phyloP scores from a whole-genome alignment of 1,140 invertebrate genomes.

The Zaprionus nigranus region DNA sequence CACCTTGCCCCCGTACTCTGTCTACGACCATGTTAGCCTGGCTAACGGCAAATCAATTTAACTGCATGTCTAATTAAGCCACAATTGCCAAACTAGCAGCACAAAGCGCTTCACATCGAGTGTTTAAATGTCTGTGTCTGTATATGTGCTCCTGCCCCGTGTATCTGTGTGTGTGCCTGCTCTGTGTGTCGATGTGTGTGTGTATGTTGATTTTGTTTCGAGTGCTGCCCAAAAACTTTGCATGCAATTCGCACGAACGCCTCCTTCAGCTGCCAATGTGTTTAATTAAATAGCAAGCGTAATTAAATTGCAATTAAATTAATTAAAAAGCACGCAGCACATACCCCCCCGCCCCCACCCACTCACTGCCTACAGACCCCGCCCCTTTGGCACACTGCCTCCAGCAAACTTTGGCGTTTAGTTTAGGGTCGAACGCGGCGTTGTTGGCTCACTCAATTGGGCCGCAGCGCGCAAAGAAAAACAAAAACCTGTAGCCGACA shows the following conservation, averaged over 20 bases:
- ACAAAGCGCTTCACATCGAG: slow-evolving; percentile 10
- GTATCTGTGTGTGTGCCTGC: not conserved
- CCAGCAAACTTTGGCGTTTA: slow-evolving; percentile 31
- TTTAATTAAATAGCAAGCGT: slow-evolving; percentile 84
- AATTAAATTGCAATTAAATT: slow-evolving; percentile 84
- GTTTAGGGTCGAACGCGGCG: slow-evolving; percentile 36
- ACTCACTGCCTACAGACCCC: not conserved
- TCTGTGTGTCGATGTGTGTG: not conserved
- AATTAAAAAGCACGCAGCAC: slow-evolving; percentile 79
- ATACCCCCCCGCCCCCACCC: not conserved
- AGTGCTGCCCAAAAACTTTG: slow-evolving; percentile 52
- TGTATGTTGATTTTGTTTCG: slow-evolving; percentile 38
- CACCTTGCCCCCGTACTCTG: too few species aligned
- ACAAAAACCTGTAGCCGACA: slow-evolving; percentile 39
- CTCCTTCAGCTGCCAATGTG: slow-evolving; percentile 64
- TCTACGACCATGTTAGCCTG: not conserved
- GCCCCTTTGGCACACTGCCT: not conserved
- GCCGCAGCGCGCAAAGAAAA: slow-evolving; percentile 28
- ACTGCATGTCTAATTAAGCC: slow-evolving; percentile 68
- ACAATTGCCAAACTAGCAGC: slow-evolving; percentile 63
- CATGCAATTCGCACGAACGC: slow-evolving; percentile 49
- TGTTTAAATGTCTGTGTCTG: not conserved
- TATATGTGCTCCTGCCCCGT: too few species aligned
- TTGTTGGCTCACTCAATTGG: not conserved
- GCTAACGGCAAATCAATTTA: slow-evolving; percentile 71